Base-by-base conservation (phyloP, 1,140 invertebrate species). In the Drosophila malerkotliana region DNA sequence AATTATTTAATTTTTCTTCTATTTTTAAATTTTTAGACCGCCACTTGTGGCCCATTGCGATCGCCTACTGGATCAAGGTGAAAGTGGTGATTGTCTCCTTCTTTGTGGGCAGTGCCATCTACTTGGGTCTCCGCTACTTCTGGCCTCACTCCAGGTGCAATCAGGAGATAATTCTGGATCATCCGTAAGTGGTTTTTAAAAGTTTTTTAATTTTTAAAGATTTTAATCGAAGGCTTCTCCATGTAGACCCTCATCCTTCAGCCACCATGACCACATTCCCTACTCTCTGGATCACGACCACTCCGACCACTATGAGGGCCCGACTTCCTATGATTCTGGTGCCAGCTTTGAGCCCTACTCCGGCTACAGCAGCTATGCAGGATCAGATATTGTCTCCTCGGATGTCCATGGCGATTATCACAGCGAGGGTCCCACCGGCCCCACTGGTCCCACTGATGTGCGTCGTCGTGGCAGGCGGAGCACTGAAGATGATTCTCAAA, bases 61-160 rank as follows among this genome's bases (percentile, higher is more conserved):
- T 91, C 51, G 83, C 90, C 47, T 91, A 91, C 52, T 91, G 85
- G 89, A 68, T 91, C 34, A 91, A 91, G 79, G 90, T 91, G 30
- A 91, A 91, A 77, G 76, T 90, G 39, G 62, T 91, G 1, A 88
- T 91, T 14, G 83, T 91, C 0, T 87, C 90, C 51, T 91, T 91
- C 61, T 91, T 91, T 49, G 77, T 90, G 44, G 89, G 88, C 30
- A 90, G 83, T 26, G 88, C 88, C 18, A 78, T 91, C 28, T 91
- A 82, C 32, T 57, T 84, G 63, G 90, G 82, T 5, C 37, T 90
- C 9, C 81, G 84, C 14, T 90, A 90, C 34, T 66, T 90, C 10
- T 73, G 59, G 69, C 80, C 83, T n/a, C 75, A 74, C 53, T 30
- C 69, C 48, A 52, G 58, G 26, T 84, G 87, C 57, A 71, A 77